Base-by-base conservation (phyloP, 92 coral and sea anemone species). In the Actinernus sp. region DNA sequence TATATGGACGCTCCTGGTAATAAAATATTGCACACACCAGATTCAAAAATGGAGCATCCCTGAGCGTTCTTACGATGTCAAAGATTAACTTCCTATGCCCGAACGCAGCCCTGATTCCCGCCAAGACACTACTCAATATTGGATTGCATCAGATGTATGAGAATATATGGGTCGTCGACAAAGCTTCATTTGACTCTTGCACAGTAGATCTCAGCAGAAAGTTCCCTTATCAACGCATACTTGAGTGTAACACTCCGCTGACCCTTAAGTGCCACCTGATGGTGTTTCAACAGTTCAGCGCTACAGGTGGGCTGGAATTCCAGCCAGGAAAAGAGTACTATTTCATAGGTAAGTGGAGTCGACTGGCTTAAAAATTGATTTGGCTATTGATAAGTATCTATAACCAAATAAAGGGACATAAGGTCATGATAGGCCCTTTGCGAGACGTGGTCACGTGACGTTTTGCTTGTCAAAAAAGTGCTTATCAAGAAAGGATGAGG, bases 111-210 rank as follows among this genome's bases (percentile, higher is more conserved):
- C 88, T 71, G 28, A 78, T 78, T 65, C 71, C 81, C 31, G 47
- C 53, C 31, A 68, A 64, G 8, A 39, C 70, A 9, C 61, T 47
- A n/a, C 76, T 71, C 34, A 89, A 65, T 44, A 56, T 74, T 27
- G 88, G 77, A 1, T 23, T 32, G 63, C 91, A 84, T 52, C 45
- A 78, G 33, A 49, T 89, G 53, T 89, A 55, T 40, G 91, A 89
- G 16, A 89, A 89, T 31, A 43, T 89, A 34, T 89, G 91, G 96
- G 58, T 89, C 4, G 96, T 89, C 39, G 79, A 62, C 85, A 74
- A 74, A 39, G 53, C 75, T 4, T 79, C 88, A 1, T 89, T 50
- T 48, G 80, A 84, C 71, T 54, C 84, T 19, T 89, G 96, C 63
- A 53, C 77, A 5, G 73, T 81, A 18, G 68, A 72, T 36, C 16